Base-by-base conservation (phyloP, 2,113 vertebrate genomes). In the Coracopsis vasa region DNA sequence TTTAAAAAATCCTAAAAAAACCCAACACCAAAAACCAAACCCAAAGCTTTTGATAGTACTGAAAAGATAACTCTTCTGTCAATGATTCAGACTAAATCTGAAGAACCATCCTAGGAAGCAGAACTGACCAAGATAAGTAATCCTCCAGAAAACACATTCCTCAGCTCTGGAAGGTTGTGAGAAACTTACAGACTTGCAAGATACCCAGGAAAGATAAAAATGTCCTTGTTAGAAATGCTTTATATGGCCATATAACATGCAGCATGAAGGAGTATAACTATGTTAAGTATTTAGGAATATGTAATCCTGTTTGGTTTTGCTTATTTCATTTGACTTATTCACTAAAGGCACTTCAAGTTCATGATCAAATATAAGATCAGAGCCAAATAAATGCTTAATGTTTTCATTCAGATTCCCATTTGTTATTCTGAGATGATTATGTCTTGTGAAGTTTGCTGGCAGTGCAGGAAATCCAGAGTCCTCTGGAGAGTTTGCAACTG, bases 391-490 rank as follows among this genome's bases (percentile, higher is more conserved):
- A 95, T 92, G 96, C 75, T 96, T 97, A 25, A 97, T 81, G 48
- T 88, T 98, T 96, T 86, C 95, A 71, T 74, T 90, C 90, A 97
- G 90, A 74, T 80, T 97, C 64, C 98, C 64, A 69, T 96, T 97
- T 80, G 97, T 96, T 86, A 97, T 95, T 95, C 97, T 98, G 62
- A 98, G 39, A 72, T 95, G 86, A 73, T 96, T 90, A 37, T 86
- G 88, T 73, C 97, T 98, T 74, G 92, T 84, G 62, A 98, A 58
- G 11, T 95, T 72, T 29, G 96, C 86, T 45, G 97, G 86, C 90
- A 98, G 94, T 58, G 96, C 89, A 20, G 97, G 97, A 23, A 98
- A 94, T 74, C 72, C 93, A 58, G 95, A 84, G 24, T 98, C 98
- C 84, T 90, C 25, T 44, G 92, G 78, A 56, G 94, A 89, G 48